These are phyloP conservation scores for Sebastolobus alascanus DNA, from an alignment of 2,797 vertebrate genomes.

Conservation along the genomic window DNA sequence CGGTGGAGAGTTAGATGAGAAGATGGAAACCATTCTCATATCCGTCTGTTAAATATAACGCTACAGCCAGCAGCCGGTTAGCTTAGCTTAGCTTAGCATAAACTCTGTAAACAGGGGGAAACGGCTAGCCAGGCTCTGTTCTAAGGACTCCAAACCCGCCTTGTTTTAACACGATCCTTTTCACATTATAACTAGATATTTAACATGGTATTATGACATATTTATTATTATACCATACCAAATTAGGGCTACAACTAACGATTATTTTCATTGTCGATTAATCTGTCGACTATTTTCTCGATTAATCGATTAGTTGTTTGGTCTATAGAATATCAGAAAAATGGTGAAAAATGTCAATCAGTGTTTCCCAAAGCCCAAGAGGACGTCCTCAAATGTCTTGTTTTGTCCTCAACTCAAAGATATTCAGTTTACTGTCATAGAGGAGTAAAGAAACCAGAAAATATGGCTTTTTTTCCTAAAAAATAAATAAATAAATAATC, in stretches of 20 bases:
- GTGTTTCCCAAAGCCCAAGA: too few relatives aligned
- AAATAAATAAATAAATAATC: too few relatives aligned
- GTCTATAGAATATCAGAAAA: too few relatives aligned
- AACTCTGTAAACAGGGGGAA: neutral
- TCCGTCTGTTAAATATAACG: neutral
- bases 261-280: neutral
- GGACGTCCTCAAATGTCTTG: too few relatives aligned
- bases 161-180: neutral
- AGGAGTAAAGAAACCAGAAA: too few relatives aligned
- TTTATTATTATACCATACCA: neutral
- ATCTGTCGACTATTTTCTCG: neutral
- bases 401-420: too few relatives aligned
- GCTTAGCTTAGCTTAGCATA: conserved; percentile 8
- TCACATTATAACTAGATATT: neutral
- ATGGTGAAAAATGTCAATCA: too few relatives aligned
- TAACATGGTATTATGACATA: neutral
- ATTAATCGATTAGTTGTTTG: too few relatives aligned
- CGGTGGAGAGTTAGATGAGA: neutral
- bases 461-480: too few relatives aligned
- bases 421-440: too few relatives aligned
- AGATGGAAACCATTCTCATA: neutral
- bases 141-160: neutral
- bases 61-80: too few relatives aligned
- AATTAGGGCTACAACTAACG: neutral
- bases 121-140: neutral